Percentiles rank a stretch among this genome's conserved stretches.
Conservation (phyloP, 1,140 invertebrate species). For the Drosophila pallidifrons region DNA sequence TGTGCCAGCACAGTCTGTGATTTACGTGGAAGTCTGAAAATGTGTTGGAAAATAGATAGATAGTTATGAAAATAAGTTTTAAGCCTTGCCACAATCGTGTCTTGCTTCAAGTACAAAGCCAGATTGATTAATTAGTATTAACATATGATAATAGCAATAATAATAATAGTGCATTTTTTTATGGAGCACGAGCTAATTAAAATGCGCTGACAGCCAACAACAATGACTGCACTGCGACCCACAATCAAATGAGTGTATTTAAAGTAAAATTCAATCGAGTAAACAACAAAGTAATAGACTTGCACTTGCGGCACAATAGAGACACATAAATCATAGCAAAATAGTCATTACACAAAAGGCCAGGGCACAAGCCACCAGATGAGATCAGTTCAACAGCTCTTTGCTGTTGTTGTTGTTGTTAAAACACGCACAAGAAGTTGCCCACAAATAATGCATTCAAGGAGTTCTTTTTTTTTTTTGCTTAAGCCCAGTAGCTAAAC, state of each 20-base stretch:
- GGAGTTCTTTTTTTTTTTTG: background rate
- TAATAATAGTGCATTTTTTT: conserved; percentile 20
- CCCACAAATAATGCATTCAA: background rate
- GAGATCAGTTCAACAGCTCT: conserved; percentile 19
- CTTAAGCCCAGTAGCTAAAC: conserved; percentile 15
- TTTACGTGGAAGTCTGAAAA: conserved; percentile 53
- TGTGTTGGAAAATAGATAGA: conserved; percentile 20
- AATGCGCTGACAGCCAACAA: conserved; percentile 22
- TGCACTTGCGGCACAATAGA: conserved; percentile 61
- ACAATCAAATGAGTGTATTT: conserved; percentile 11
- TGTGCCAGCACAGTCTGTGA: conserved; percentile 49
- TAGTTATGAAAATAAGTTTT: conserved; percentile 38
- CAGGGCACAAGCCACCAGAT: conserved; percentile 25
- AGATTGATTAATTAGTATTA: conserved; percentile 64
- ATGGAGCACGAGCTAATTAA: conserved; percentile 65
- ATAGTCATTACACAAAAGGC: conserved; percentile 52
- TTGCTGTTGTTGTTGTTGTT: background rate
- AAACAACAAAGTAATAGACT: too few relatives aligned
- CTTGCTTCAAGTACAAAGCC: conserved; percentile 65
- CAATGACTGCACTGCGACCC: conserved; percentile 3
- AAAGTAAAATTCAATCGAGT: conserved; percentile 5
- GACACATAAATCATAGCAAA: conserved; percentile 72
- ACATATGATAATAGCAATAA: conserved; percentile 31
- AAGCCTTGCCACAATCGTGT: conserved; percentile 44
- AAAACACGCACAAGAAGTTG: conserved; percentile 40